Evolutionary conservation across 2,797 vertebrate genomes (phyloP).

Genomic region (Hoplostethus mediterraneus): DNA sequence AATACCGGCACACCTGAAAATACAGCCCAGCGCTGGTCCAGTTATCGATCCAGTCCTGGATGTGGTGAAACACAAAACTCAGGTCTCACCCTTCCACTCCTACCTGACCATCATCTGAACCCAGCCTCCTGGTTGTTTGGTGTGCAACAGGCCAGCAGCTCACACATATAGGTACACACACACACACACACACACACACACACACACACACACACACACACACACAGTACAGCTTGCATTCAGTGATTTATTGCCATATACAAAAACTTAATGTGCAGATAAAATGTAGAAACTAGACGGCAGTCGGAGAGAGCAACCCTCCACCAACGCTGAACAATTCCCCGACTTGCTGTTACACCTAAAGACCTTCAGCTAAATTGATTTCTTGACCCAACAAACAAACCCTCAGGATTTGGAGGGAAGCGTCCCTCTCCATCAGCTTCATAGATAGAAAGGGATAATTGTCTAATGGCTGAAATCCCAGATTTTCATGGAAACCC

Average conservation of each 20-base stretch:
- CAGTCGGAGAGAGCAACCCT: no score
- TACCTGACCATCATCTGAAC: slow-evolving; percentile 44
- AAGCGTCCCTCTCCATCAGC: no score
- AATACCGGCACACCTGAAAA: slow-evolving; percentile 21
- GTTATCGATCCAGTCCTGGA: neutral
- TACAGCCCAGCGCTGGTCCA: neutral
- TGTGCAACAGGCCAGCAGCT: slow-evolving; percentile 7
- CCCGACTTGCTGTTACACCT: no score
- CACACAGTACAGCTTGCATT: neutral
- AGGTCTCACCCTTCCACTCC: slow-evolving; percentile 45
- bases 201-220: neutral
- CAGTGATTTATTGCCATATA: neutral
- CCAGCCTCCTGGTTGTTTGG: slow-evolving; percentile 33
- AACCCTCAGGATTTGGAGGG: no score
- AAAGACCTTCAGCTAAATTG: no score
- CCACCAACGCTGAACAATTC: no score
- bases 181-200: neutral
- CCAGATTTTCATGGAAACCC: no score
- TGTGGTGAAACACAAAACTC: slow-evolving; percentile 43
- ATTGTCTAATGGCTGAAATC: no score
- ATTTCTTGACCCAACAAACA: no score
- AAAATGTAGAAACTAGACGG: neutral
- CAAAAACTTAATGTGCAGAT: neutral
- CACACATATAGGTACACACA: neutral
- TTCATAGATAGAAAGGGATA: no score